Evolutionary conservation across 2,797 vertebrate genomes (phyloP), one percentile per base, ranked within the genome.

Genomic region (Hozukius guyotensis): DNA sequence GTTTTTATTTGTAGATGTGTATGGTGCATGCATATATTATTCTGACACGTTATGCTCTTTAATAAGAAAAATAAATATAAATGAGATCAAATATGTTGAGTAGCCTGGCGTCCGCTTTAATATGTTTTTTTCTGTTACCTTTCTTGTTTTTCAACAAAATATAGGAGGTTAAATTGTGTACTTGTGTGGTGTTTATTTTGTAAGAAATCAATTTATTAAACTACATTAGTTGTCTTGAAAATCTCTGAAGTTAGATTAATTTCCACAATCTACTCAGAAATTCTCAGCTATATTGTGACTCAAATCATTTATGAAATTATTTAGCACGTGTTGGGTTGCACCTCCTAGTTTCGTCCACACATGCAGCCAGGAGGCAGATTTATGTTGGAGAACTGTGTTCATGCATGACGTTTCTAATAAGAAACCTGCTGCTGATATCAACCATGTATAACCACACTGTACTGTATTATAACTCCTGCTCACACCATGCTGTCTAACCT

Each of bases 401-500:
- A 36, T 25, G 62, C 34, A 3, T 6, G 52, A 13, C 20, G 18
- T 56, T 13, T 14, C 9, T 25, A 25, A 32, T 16, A 52, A 52
- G 12, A 34, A 34, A 6, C 14, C 49, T 32, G 60, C 10, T 60
- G 38, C 24, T 36, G 49, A 4, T n/a, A 24, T 14, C 20, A 10
- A 67, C 6, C 12, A 22, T 1, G 8, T 38, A 36, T 12, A 29
- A 4, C 2, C 56, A 1, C 18, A 5, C 18, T n/a, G n/a, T n/a
- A 5, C 22, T 22, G n/a, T 16, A 9, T 7, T 4, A n/a, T 12
- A 18, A 57, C 70, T 3, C 31, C 3, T 25, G 14, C n/a, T 56
- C 82, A 79, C 81, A 63, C 46, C 74, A 81, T 81, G 83, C 83
- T 25, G 42, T 74, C 92, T 94, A 81, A 95, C 95, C 95, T 95